A percentile compares a stretch with the other conserved stretches of the same genome.
Evolutionary conservation across 2,797 vertebrate species (phyloP).

Genomic region (Australoheros facetus): DNA sequence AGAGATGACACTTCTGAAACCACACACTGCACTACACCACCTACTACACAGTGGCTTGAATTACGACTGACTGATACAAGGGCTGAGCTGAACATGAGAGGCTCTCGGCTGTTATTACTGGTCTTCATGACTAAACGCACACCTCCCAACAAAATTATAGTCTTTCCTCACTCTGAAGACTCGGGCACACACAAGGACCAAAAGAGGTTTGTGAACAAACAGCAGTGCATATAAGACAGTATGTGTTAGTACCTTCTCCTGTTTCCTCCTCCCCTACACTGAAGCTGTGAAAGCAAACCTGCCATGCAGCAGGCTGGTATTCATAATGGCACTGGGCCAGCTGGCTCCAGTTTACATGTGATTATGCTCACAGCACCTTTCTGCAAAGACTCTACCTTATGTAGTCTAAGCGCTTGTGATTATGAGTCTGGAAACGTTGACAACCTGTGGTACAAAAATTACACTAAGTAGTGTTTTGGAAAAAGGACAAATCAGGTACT

Average conservation of each 20-base stretch:
- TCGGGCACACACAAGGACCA: conserved; percentile 10
- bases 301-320: conserved; percentile 13
- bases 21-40: conserved; percentile 12
- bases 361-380: background rate
- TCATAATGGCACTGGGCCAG: background rate
- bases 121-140: conserved; percentile 21
- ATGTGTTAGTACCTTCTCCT: conserved; percentile 58
- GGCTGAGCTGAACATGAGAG: conserved; percentile 5
- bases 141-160: conserved; percentile 52
- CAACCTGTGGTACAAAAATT: background rate
- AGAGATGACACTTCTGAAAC: conserved; percentile 16
- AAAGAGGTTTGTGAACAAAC: conserved; percentile 62
- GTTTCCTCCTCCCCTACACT: conserved; percentile 48
- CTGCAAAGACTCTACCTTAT: background rate
- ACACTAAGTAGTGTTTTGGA: background rate
- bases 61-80: conserved; percentile 26
- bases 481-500: background rate
- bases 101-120: conserved; percentile 49
- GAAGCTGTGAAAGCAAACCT: conserved; percentile 27
- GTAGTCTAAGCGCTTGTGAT: background rate
- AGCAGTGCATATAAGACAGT: conserved; percentile 35
- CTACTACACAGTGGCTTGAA: conserved; percentile 46
- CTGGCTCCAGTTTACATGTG: background rate
- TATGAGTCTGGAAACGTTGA: conserved; percentile 6
- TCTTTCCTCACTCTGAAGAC: conserved; percentile 25